These are phyloP conservation scores for Trisateles emortualis DNA, from an alignment of 2,888 invertebrate genomes.

Conservation along the genomic window DNA sequence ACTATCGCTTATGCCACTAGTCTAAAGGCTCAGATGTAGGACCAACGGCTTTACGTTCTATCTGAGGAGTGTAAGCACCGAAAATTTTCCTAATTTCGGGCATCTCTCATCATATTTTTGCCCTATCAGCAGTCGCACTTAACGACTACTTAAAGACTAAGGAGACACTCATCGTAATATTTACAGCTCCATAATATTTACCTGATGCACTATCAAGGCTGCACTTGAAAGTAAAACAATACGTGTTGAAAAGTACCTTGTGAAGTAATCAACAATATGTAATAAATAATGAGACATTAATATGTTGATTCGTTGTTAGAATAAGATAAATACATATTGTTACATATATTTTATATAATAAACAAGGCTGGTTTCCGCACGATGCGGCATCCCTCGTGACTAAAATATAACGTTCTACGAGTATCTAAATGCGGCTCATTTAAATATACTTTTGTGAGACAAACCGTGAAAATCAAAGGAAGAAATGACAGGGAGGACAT, in stretches of 20 bases:
- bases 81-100: no score
- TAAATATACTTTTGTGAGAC: conserved; percentile 41
- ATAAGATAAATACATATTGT: conserved; percentile 53
- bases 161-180: no score
- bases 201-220: conserved; percentile 17
- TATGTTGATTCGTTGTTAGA: conserved; percentile 47
- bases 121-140: no score
- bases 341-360: conserved; percentile 36
- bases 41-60: no score
- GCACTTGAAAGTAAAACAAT: conserved; percentile 39
- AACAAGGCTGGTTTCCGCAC: conserved; percentile 54
- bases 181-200: conserved; percentile 32
- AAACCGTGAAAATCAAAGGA: conserved; percentile 45
- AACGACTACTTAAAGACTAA: no score
- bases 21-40: no score
- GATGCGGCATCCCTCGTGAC: conserved; percentile 48
- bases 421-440: conserved; percentile 38
- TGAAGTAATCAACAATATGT: conserved; percentile 41
- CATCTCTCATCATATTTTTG: no score
- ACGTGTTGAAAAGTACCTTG: conserved; percentile 39
- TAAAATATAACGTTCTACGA: conserved; percentile 18
- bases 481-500: conserved; percentile 47
- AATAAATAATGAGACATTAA: conserved; percentile 52
- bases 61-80: no score
- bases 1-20: no score